Conservation (phyloP, 2,888 invertebrate species). For the Eupeodes luniger region DNA sequence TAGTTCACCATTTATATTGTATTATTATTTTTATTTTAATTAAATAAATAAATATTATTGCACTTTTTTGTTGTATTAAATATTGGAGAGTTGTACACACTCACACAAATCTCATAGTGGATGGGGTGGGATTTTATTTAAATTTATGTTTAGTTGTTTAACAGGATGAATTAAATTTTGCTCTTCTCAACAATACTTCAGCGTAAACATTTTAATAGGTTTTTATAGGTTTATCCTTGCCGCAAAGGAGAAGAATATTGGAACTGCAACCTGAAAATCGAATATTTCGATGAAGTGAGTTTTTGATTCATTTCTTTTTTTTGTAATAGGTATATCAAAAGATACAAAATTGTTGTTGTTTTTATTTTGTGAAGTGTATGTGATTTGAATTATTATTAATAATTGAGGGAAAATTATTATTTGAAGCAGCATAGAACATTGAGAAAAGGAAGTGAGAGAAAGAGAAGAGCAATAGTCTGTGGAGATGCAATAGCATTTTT, state of each 20-base stretch:
- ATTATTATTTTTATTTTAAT: conserved; percentile 5
- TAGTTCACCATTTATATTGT: conserved; percentile 17
- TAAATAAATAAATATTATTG: conserved; percentile 45
- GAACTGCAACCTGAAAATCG: conserved; percentile 74
- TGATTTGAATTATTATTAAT: conserved; percentile 49
- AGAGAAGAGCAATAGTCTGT: conserved; percentile 57
- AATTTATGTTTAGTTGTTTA: conserved; percentile 14
- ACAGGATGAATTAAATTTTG: conserved; percentile 55
- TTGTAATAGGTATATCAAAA: conserved; percentile 26
- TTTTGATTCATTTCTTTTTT: conserved; percentile 43
- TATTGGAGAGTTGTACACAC: conserved; percentile 43
- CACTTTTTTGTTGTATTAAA: conserved; percentile 58
- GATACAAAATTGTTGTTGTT: conserved; percentile 41
- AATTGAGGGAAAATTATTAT: conserved; percentile 59
- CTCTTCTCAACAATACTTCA: conserved; percentile 66
- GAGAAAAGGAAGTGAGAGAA: conserved; percentile 26
- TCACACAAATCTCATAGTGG: conserved; percentile 58
- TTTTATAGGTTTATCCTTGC: conserved; percentile 49
- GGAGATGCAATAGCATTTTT: conserved; percentile 40
- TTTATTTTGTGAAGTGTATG: conserved; percentile 69
- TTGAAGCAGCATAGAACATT: conserved; percentile 71
- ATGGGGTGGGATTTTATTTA: conserved; percentile 16
- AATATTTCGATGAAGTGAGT: conserved; percentile 75
- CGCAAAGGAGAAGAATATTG: conserved; percentile 57
- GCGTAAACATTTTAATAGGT: background rate